Percentiles rank a stretch among this genome's conserved stretches.
Evolutionary conservation across 2,797 vertebrate genomes (phyloP).

Genomic region (Pipistrellus nathusii): DNA sequence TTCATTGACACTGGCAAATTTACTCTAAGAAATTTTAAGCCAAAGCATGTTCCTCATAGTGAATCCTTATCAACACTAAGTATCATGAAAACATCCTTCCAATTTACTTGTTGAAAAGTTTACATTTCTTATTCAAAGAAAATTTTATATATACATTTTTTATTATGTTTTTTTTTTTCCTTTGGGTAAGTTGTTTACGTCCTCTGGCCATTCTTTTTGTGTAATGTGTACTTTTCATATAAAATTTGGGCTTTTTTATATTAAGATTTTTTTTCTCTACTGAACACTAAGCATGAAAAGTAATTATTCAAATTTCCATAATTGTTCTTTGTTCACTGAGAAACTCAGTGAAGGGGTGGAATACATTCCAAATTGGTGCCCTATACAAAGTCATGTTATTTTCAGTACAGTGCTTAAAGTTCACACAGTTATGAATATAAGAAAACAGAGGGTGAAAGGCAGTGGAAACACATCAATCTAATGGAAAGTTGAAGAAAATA

Average conservation of each 20-base stretch:
- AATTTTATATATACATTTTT: background rate
- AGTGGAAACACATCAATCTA: background rate
- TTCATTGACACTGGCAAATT: conserved; percentile 15
- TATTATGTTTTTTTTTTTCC: background rate
- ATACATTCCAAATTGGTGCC: background rate
- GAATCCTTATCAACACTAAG: background rate
- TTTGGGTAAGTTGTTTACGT: background rate
- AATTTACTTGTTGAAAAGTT: background rate
- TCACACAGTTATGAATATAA: background rate
- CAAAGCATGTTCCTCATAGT: background rate
- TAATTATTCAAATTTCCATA: background rate
- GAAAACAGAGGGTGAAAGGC: background rate
- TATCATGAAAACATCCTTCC: background rate
- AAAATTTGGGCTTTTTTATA: background rate
- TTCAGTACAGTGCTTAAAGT: background rate
- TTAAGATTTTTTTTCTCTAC: conserved; percentile 11
- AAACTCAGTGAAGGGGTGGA: background rate
- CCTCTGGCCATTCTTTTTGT: background rate
- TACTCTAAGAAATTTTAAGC: background rate
- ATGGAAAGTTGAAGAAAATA: background rate
- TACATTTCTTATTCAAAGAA: conserved; percentile 27
- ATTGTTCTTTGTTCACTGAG: background rate
- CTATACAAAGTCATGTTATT: background rate
- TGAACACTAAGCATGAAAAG: background rate
- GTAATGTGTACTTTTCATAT: background rate